phyloP scores from a whole-genome alignment of 2,113 vertebrate species.

The Oryzias curvinotus region DNA sequence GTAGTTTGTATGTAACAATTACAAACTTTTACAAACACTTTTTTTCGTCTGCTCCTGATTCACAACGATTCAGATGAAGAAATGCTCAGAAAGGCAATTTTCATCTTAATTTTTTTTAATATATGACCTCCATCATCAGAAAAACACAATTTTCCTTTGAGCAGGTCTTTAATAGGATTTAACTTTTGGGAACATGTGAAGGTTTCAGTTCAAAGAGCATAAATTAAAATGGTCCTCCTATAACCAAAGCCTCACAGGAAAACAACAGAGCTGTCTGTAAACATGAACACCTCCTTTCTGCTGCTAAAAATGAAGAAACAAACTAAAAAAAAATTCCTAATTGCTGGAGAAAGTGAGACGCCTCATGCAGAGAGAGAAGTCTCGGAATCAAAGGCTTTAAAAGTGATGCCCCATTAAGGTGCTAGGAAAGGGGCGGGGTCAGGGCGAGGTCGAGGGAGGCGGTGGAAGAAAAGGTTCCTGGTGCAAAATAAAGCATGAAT shows the following conservation, averaged over 20 bases:
- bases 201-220: too few species aligned
- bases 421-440: slow-evolving; percentile 2
- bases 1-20: too few species aligned
- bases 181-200: too few species aligned
- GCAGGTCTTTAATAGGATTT: too few species aligned
- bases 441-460: neutral
- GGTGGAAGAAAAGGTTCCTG: slow-evolving; percentile 48
- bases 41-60: too few species aligned
- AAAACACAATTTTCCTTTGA: too few species aligned
- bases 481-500: slow-evolving; percentile 64
- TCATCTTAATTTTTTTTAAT: too few species aligned
- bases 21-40: too few species aligned
- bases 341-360: slow-evolving; percentile 9
- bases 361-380: neutral
- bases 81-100: too few species aligned
- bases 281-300: slow-evolving; percentile 5
- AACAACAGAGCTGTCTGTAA: slow-evolving; percentile 2
- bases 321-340: neutral
- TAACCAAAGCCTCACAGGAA: neutral
- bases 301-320: neutral
- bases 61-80: too few species aligned
- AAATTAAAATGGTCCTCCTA: too few species aligned
- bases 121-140: too few species aligned
- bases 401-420: slow-evolving; percentile 34
- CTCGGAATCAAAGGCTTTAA: slow-evolving; percentile 7